Evolutionary conservation across 2,113 vertebrate genomes (phyloP), one percentile per base, ranked within the genome.

Genomic region (Procapra przewalskii): DNA sequence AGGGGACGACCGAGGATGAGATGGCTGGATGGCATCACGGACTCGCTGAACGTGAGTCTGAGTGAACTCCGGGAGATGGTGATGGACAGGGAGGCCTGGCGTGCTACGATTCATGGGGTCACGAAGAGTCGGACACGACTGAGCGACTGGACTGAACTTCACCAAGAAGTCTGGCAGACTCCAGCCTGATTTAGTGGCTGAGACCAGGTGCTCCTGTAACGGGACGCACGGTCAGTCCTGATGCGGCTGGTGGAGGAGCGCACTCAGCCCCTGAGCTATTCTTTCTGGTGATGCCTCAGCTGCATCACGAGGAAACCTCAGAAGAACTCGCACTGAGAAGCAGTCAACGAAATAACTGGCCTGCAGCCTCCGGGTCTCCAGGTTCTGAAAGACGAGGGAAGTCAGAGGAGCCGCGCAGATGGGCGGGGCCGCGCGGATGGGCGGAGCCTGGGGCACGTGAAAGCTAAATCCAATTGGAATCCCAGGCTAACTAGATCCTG

Each of bases 191-290:
- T 33, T 1, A 16, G 36, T 3, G 11, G 11, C 11, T 3, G 3
- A 13, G 11, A 45, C 21, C 25, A 4, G 7, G 1, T 52, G 3
- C 54, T 2, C 52, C 29, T 1, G n/a, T 27, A 13, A 23, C 0
- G 12, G n/a, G 23, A 50, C 1, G 7, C 9, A 8, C 0, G 0
- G n/a, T 55, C 64, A 15, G 62, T 14, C 19, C 27, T 33, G 36
- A 3, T 1, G 50, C 3, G n/a, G 40, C 19, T 21, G 31, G 5
- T 17, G 0, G 36, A 23, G 21, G 4, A 12, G 17, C 27, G 1
- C 11, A 3, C 27, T 27, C 33, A 80, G 29, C 43, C 52, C 7
- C 14, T 19, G 55, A 0, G 1, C 14, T 5, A 0, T 4, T 36
- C 67, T 8, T 54, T 9, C 45, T 7, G 23, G 55, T 7, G 48